Conservation (phyloP, 2,888 invertebrate genomes). For the Ornithoptera priamus region DNA sequence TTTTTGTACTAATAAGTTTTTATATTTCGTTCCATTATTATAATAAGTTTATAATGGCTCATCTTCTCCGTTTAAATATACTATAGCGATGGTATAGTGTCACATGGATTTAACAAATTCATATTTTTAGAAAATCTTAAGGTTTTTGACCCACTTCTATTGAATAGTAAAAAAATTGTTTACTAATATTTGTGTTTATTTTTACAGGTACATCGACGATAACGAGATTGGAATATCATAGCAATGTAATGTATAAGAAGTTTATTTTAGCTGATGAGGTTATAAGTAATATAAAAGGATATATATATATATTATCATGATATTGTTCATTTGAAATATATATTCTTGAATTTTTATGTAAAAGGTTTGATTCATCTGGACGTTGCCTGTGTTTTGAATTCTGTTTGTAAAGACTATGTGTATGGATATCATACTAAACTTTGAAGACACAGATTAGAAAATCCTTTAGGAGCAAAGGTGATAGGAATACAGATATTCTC, state of each 20-base stretch:
- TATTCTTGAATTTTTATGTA: no score
- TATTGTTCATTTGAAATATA: neutral
- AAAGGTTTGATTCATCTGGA: slow-evolving; percentile 27
- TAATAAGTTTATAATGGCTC: no score
- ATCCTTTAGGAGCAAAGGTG: slow-evolving; percentile 4
- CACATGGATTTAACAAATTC: no score
- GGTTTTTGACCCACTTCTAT: no score
- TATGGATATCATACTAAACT: neutral
- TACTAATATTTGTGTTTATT: slow-evolving; percentile 29
- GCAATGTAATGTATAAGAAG: neutral
- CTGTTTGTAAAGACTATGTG: neutral
- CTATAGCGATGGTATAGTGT: no score
- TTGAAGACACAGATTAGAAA: neutral
- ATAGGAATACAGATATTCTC: slow-evolving; percentile 21
- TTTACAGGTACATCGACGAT: slow-evolving; percentile 25
- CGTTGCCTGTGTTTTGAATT: neutral
- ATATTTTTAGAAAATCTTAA: no score
- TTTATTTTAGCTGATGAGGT: neutral
- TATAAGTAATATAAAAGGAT: neutral
- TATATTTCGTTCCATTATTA: no score
- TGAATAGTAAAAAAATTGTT: neutral
- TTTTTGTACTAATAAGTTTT: no score
- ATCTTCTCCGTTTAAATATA: no score
- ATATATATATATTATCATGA: neutral
- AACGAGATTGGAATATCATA: slow-evolving; percentile 9